These are phyloP conservation scores for Stegodyphus dumicola DNA, from an alignment of 1,140 invertebrate species.

Conservation along the genomic window DNA sequence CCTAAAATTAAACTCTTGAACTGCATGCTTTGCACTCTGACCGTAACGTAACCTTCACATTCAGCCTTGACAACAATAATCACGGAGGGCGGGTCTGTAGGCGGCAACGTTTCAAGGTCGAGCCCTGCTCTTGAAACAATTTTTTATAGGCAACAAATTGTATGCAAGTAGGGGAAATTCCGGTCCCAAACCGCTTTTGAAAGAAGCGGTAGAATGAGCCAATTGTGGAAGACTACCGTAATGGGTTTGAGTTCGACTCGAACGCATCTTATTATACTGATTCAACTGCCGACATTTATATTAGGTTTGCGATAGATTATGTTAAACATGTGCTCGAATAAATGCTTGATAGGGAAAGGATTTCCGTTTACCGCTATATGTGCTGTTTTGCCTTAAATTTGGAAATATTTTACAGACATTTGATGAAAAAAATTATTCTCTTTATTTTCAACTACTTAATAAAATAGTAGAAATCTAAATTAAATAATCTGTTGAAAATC, in stretches of 20 bases:
- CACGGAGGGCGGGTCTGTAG: slow-evolving; percentile 27
- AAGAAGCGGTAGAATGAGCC: neutral
- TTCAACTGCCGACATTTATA: neutral
- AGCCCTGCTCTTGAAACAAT: slow-evolving; percentile 34
- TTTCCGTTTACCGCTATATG: too few species aligned
- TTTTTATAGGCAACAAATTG: slow-evolving; percentile 33
- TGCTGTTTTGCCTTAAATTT: too few species aligned
- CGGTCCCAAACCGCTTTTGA: neutral
- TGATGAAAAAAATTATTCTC: too few species aligned
- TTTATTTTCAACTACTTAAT: too few species aligned
- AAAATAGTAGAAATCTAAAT: too few species aligned
- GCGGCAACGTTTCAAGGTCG: slow-evolving; percentile 56
- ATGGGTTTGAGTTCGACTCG: neutral
- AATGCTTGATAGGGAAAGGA: too few species aligned
- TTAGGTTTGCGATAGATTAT: neutral
- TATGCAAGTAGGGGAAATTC: slow-evolving; percentile 24
- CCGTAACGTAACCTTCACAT: slow-evolving; percentile 20
- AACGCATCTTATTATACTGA: slow-evolving; percentile 1
- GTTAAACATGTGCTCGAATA: neutral
- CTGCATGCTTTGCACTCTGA: neutral
- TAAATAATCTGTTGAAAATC: too few species aligned
- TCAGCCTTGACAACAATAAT: slow-evolving; percentile 2
- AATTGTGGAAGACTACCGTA: neutral
- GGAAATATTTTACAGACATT: too few species aligned
- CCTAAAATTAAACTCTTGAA: slow-evolving; percentile 18